Base-by-base conservation (phyloP, 2,888 invertebrate species). In the Noctua janthe region DNA sequence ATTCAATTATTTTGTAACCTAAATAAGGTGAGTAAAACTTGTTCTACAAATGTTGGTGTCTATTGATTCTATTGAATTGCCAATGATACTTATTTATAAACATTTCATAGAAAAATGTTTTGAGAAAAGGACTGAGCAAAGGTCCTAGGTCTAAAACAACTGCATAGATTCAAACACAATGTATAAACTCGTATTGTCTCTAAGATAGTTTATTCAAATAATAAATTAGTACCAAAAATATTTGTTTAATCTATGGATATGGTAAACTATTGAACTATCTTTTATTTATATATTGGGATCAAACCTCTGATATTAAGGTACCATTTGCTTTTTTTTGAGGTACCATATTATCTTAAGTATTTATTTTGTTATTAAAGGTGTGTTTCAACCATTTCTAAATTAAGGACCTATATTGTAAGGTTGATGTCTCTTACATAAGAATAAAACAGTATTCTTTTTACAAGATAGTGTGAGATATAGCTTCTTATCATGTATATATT, bases 401-500 rank as follows among this genome's bases (percentile, higher is more conserved):
- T 39, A 72, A 47, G 47, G 59, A n/a, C 23, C 69, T 49, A 49
- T 87, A 75, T 74, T 80, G 8, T 72, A 75, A 67, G 64, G 66
- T 62, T 71, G 64, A 23, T 81, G 54, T 76, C 67, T 82, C 75
- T 90, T 83, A 86, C 67, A 84, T 83, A 89, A 88, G 75, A 87
- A 80, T 72, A 76, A 73, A 71, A 82, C 13, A 77, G 71, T 64
- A 39, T 78, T 72, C 39, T 81, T 83, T 83, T 85, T 39, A 51
- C 47, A 83, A 83, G 76, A 76, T 51, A 82, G 20, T 71, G n/a
- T 76, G 73, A 84, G 82, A 82, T 88, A 86, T 79, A 71, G 39
- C 64, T 73, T 73, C 75, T 85, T 88, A 88, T 90, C 88, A 82
- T 70, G 59, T 74, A 69, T 80, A 80, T 87, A 81, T 83, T 78